A percentile compares a stretch with the other conserved stretches of the same genome.
phyloP scores from a whole-genome alignment of 2,797 vertebrate genomes.

The Hylomyscus alleni region DNA sequence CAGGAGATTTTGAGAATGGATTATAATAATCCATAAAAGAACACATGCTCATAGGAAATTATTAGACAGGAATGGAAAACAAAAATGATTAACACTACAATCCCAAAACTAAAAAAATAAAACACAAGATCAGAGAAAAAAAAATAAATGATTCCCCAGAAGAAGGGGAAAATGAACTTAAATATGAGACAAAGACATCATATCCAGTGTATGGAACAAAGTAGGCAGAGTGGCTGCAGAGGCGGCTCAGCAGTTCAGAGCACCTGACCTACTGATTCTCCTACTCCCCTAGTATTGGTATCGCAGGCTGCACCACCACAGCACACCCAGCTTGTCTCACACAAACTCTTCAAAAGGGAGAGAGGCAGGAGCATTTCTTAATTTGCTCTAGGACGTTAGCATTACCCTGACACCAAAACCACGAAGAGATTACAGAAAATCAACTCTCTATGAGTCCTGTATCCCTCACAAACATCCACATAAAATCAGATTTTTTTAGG shows the following conservation, averaged over 20 bases:
- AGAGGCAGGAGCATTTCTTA: neutral
- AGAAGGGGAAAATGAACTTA: neutral
- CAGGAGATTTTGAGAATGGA: neutral
- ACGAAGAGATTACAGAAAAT: slow-evolving; percentile 11
- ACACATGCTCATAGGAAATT: neutral
- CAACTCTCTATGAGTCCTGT: neutral
- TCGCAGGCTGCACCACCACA: neutral
- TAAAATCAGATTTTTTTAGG: neutral
- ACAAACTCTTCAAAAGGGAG: neutral
- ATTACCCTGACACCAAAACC: neutral
- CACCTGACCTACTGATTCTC: neutral
- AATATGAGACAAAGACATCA: neutral
- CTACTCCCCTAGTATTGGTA: neutral
- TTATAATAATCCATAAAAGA: neutral
- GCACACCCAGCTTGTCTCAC: neutral
- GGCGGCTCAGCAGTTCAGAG: neutral
- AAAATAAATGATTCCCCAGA: neutral
- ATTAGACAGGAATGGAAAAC: neutral
- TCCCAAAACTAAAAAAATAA: slow-evolving; percentile 44
- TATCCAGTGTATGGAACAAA: neutral
- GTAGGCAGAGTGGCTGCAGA: no score
- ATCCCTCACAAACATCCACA: neutral
- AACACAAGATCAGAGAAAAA: neutral
- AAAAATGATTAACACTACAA: slow-evolving; percentile 10
- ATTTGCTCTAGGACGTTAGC: neutral